Evolutionary conservation across 2,797 vertebrate genomes (phyloP).

Genomic region (Zalophus californianus): DNA sequence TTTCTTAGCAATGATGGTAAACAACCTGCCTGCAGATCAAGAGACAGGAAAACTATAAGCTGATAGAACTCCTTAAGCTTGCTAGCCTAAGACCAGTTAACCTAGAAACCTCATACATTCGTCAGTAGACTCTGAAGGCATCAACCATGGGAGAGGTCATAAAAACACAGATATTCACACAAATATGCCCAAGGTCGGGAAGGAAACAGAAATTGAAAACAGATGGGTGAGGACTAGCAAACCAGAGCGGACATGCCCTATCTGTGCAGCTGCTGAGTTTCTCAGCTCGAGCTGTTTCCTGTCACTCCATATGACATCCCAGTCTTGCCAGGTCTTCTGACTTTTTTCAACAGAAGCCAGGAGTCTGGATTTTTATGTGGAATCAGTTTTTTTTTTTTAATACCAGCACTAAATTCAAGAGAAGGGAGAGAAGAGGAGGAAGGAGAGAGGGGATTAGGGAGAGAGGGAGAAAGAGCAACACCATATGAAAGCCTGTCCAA

Average conservation of each 20-base stretch:
- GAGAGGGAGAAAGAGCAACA: neutral
- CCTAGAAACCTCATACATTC: neutral
- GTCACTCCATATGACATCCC: neutral
- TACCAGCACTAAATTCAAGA: neutral
- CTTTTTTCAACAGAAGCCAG: neutral
- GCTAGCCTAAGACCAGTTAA: neutral
- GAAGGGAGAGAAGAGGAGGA: neutral
- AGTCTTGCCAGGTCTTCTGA: neutral
- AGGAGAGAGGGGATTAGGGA: neutral
- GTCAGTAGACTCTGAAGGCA: neutral
- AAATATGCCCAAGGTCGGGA: neutral
- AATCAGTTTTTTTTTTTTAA: neutral
- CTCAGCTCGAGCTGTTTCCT: neutral
- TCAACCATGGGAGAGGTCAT: neutral
- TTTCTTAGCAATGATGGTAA: neutral
- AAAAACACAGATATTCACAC: neutral
- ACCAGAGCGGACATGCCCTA: rapidly evolving
- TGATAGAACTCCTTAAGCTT: neutral
- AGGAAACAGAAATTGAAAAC: neutral
- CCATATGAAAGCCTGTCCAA: neutral
- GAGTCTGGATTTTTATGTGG: constrained; percentile 1
- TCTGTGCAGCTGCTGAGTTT: neutral
- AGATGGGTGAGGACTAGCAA: neutral
- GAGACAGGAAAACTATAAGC: neutral
- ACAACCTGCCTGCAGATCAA: neutral